These are phyloP conservation scores for Sitodiplosis mosellana DNA, from an alignment of 1,140 invertebrate species.

Conservation along the genomic window DNA sequence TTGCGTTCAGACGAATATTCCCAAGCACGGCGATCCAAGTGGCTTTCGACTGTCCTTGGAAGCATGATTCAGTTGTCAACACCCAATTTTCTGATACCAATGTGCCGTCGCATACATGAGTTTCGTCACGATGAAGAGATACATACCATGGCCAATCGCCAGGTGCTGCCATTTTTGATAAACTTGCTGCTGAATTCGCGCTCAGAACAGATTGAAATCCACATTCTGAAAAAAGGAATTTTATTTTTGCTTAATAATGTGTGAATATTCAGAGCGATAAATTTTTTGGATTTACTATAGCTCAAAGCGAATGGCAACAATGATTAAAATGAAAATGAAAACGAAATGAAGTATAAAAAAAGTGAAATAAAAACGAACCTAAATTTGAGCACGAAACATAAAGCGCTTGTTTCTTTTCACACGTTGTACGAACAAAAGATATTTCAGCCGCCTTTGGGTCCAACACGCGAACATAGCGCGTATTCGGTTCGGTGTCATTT, in stretches of 20 bases:
- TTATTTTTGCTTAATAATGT: neutral
- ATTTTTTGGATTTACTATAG: too few species aligned
- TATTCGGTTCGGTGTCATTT: conserved; percentile 29
- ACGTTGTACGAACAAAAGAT: conserved; percentile 54
- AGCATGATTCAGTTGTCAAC: conserved; percentile 72
- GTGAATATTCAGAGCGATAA: too few species aligned
- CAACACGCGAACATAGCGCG: conserved; percentile 56
- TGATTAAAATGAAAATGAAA: too few species aligned
- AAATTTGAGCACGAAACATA: conserved; percentile 58
- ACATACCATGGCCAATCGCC: conserved; percentile 85
- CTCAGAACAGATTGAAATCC: conserved; percentile 49
- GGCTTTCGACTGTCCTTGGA: conserved; percentile 70
- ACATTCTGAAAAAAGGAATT: conserved; percentile 38
- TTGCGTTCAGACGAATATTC: conserved; percentile 50
- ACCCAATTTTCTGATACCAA: conserved; percentile 63
- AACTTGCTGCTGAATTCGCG: conserved; percentile 24
- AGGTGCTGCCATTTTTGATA: conserved; percentile 48
- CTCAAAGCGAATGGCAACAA: too few species aligned
- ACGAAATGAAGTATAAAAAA: too few species aligned
- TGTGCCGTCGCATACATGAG: conserved; percentile 75
- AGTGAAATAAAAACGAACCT: conserved; percentile 41
- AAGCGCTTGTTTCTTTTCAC: conserved; percentile 56
- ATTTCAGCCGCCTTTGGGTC: conserved; percentile 62
- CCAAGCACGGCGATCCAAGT: conserved; percentile 68
- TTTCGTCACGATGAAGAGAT: conserved; percentile 59